phyloP scores from a whole-genome alignment of 2,797 vertebrate genomes.

The Monodelphis domestica region DNA sequence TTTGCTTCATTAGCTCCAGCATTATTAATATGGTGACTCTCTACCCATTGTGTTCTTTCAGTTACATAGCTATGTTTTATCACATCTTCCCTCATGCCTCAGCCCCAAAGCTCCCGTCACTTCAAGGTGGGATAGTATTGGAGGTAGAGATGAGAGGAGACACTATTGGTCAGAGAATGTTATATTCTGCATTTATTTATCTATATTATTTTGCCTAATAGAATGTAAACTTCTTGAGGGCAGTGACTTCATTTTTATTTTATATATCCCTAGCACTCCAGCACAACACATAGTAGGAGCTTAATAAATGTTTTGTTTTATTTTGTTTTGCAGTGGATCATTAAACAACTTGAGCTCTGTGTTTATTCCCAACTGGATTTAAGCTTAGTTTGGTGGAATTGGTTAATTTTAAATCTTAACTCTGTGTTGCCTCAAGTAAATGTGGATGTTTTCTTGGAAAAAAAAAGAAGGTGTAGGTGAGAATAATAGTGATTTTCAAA shows the following conservation, averaged over 20 bases:
- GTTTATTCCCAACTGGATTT: neutral
- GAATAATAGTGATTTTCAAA: neutral
- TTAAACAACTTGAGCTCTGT: neutral
- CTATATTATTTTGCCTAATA: neutral
- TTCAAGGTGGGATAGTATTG: neutral
- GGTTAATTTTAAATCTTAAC: neutral
- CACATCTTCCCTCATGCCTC: neutral
- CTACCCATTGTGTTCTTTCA: neutral
- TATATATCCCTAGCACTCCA: neutral
- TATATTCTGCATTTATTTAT: neutral
- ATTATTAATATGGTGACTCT: neutral
- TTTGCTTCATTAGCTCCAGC: neutral
- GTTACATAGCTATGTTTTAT: neutral
- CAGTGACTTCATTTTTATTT: neutral
- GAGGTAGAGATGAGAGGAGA: neutral
- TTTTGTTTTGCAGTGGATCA: neutral
- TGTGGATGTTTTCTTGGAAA: neutral
- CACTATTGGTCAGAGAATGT: neutral
- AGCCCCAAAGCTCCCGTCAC: neutral
- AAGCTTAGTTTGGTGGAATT: neutral
- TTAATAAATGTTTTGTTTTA: neutral
- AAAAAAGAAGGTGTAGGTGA: neutral
- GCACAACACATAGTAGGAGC: neutral
- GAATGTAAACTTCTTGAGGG: neutral
- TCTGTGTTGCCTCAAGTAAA: neutral